phyloP scores from a whole-genome alignment of 2,797 vertebrate species.

The Geotrypetes seraphini region DNA sequence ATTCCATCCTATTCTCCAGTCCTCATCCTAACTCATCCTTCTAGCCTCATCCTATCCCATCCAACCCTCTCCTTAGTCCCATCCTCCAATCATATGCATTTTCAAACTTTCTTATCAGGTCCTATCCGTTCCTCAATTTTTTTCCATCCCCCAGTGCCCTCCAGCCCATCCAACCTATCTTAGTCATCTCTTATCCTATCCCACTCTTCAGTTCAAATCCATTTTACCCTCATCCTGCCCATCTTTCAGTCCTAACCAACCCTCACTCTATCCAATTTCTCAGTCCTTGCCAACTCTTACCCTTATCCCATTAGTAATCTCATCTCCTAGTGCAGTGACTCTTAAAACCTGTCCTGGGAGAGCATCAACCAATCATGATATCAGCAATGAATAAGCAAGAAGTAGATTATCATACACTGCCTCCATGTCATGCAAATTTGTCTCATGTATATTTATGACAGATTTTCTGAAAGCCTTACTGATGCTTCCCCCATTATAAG shows the following conservation, averaged over 20 bases:
- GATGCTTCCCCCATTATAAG: no score
- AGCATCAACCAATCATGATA: no score
- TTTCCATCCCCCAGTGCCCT: background rate
- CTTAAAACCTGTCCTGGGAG: no score
- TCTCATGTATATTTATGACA: no score
- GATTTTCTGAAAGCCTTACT: no score
- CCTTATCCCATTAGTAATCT: no score
- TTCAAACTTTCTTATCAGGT: background rate
- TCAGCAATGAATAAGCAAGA: no score
- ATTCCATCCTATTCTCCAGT: background rate
- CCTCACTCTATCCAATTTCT: background rate
- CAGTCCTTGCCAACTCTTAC: no score
- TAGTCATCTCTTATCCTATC: background rate
- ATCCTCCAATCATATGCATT: background rate
- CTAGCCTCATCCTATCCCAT: background rate
- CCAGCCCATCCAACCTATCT: background rate
- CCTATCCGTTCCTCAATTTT: background rate
- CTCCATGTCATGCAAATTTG: no score
- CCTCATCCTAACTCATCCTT: background rate
- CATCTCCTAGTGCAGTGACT: no score
- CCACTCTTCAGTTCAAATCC: background rate
- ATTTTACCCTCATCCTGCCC: background rate
- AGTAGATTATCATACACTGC: no score
- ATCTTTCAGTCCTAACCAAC: background rate
- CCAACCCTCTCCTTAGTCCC: background rate